Base-by-base conservation (phyloP, 2,113 vertebrate genomes). In the Coturnix japonica region DNA sequence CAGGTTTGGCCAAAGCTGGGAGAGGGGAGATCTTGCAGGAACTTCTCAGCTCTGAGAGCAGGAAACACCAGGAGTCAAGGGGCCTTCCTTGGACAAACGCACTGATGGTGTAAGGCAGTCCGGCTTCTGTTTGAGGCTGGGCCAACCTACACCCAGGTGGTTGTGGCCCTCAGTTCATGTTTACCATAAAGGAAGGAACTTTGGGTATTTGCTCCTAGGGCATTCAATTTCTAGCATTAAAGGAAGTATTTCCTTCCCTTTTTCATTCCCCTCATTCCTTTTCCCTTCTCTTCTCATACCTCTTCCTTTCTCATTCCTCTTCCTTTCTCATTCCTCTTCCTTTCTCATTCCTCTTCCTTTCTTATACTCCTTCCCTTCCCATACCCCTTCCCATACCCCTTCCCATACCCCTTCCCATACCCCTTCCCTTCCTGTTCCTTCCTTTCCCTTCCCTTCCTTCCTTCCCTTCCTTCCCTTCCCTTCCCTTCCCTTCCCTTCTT, bases 111-210 rank as follows among this genome's bases (percentile, higher is more conserved):
- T 26, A 60, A 83, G 85, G 77, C 70, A 79, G 49, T 44, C 46
- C 33, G 65, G 61, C 49, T 76, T 47, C 87, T 71, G 33, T 7
- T 6, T 90, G 85, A 67, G 49, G 18, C 66, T 26, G 47, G 17
- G 81, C 82, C 85, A 91, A 71, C 6, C 53, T 47, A 87, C 86
- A 20, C 79, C 78, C 74, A 44, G 71, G 5, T 77, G 93, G 75
- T 69, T 67, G 77, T 90, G 66, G 61, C 69, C 91, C 47, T 44
- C 20, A 43, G 64, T 28, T 87, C 35, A 6, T 65, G 44, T 87
- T 89, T 84, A 41, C 90, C 87, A 81, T 73, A 5, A 63, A n/a
- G 31, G 43, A 89, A 78, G 73, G 69, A 91, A 63, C 65, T 67
- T 31, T 13, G 74, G 70, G 49, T 72, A 76, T 89, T 83, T 10